Evolutionary conservation across 2,113 vertebrate genomes (phyloP).

Genomic region (Tympanuchus pallidicinctus): DNA sequence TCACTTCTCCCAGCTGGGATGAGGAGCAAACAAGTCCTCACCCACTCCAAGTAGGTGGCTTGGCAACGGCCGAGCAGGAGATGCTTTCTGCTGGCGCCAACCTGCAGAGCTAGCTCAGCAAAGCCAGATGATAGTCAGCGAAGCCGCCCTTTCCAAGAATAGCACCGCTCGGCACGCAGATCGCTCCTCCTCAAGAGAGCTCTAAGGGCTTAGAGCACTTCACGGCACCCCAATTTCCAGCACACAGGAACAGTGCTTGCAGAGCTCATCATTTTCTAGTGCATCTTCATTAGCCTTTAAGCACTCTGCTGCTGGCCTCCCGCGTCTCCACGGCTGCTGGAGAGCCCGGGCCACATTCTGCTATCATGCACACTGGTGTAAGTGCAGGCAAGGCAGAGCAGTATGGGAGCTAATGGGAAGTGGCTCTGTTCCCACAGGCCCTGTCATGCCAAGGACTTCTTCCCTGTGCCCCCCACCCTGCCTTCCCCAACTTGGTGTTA

Average conservation of each 20-base stretch:
- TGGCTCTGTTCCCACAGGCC: neutral
- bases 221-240: neutral
- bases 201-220: neutral
- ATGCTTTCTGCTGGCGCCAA: neutral
- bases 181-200: slow-evolving; percentile 1
- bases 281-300: neutral
- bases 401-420: accelerated
- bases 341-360: neutral
- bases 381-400: neutral
- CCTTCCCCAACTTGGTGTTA: neutral
- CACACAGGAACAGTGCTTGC: neutral
- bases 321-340: neutral
- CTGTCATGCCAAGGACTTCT: no score
- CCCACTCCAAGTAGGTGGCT: slow-evolving; percentile 38
- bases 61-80: neutral
- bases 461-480: neutral
- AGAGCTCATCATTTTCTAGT: neutral
- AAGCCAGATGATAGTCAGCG: slow-evolving; percentile 9
- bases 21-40: slow-evolving; percentile 56
- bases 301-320: neutral
- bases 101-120: slow-evolving; percentile 21
- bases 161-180: neutral
- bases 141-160: slow-evolving; percentile 34
- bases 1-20: slow-evolving; percentile 44
- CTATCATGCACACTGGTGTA: accelerated